Percentiles rank a stretch among this genome's conserved stretches.
Conservation (phyloP, 1,140 invertebrate genomes). For the Mesaphorura yosii region DNA sequence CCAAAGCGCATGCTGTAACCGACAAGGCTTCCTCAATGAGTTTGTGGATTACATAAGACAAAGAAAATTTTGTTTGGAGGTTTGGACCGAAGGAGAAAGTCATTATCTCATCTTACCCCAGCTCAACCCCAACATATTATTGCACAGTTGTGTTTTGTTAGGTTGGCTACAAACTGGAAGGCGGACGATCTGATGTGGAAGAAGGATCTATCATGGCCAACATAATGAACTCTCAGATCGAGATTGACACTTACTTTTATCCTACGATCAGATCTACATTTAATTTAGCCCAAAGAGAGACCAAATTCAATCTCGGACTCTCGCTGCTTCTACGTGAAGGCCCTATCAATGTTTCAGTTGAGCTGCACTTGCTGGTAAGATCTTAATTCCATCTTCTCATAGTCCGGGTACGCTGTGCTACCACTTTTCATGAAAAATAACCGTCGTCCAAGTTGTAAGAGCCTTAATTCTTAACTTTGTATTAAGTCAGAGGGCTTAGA, state of each 20-base stretch:
- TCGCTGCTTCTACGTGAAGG: conserved; percentile 29
- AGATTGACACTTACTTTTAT: conserved; percentile 23
- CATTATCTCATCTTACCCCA: too few species aligned
- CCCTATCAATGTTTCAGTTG: conserved; percentile 27
- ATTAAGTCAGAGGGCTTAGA: too few species aligned
- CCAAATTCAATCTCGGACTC: conserved; percentile 21
- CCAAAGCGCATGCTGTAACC: too few species aligned
- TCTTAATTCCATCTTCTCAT: conserved; percentile 1
- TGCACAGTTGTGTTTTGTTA: too few species aligned
- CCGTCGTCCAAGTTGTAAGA: too few species aligned
- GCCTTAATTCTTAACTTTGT: too few species aligned
- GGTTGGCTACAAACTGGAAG: conserved; percentile 25
- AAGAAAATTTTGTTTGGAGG: too few species aligned
- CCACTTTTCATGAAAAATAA: background rate
- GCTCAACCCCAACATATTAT: too few species aligned
- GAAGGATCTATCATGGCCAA: conserved; percentile 11
- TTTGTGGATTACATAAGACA: too few species aligned
- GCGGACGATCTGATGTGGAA: conserved; percentile 23
- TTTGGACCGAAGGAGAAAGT: too few species aligned
- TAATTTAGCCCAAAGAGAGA: conserved; percentile 15
- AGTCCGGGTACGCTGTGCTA: background rate
- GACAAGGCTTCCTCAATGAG: too few species aligned
- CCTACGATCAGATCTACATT: conserved; percentile 20
- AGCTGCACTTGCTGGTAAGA: conserved; percentile 26
- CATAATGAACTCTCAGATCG: conserved; percentile 17